These are phyloP conservation scores for Dendroctonus ponderosae DNA, from an alignment of 1,140 invertebrate genomes.

Conservation along the genomic window DNA sequence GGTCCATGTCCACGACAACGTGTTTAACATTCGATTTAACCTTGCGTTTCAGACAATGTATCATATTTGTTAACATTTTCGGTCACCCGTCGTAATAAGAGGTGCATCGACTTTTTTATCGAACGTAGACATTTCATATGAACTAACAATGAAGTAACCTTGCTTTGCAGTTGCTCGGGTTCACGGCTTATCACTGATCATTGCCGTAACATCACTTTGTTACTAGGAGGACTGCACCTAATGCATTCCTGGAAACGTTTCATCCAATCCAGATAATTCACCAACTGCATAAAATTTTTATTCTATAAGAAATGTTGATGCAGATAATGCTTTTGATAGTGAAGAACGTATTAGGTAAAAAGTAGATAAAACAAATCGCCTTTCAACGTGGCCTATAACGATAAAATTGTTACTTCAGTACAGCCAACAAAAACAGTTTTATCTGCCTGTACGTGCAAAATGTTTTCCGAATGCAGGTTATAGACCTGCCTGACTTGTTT, in stretches of 20 bases:
- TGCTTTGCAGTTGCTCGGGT: conserved; percentile 35
- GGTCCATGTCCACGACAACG: conserved; percentile 40
- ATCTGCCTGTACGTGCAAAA: conserved; percentile 16
- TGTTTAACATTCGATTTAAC: conserved; percentile 39
- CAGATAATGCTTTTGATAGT: too few species aligned
- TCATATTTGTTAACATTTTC: conserved; percentile 45
- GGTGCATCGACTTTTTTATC: conserved; percentile 45
- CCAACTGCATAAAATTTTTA: too few species aligned
- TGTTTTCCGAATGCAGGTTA: conserved; percentile 24
- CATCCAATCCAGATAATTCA: too few species aligned
- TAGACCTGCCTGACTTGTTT: conserved; percentile 21
- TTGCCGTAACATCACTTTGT: conserved; percentile 4
- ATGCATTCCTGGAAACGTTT: too few species aligned
- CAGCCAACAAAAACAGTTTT: conserved; percentile 5
- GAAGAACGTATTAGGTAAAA: too few species aligned
- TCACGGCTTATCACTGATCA: conserved; percentile 21
- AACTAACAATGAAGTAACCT: conserved; percentile 38
- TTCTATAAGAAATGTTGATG: too few species aligned
- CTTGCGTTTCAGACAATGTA: conserved; percentile 44
- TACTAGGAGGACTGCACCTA: too few species aligned
- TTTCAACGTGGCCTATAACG: too few species aligned
- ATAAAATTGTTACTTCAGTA: background rate
- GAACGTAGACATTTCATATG: conserved; percentile 31
- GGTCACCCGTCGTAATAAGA: conserved; percentile 43
- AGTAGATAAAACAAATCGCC: too few species aligned